Conservation (phyloP, 2,888 invertebrate genomes). For the Blomia tropicalis region DNA sequence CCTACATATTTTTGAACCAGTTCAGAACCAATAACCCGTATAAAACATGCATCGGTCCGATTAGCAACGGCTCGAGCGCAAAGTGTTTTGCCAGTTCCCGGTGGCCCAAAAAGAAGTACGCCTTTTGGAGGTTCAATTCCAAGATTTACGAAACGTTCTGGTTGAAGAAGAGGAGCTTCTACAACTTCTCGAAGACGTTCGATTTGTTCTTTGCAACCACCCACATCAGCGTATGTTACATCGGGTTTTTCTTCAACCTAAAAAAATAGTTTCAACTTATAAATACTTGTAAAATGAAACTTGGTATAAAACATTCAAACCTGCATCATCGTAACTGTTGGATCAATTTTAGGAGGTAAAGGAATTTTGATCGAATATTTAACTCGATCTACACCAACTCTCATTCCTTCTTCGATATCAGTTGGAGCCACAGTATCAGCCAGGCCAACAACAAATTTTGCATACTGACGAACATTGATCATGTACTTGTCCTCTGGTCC, state of each 20-base stretch:
- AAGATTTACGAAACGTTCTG: constrained; percentile 20
- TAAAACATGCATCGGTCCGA: constrained; percentile 25
- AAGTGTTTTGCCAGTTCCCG: constrained; percentile 23
- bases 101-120: constrained; percentile 21
- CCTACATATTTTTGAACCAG: constrained; percentile 24
- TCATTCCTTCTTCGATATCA: constrained; percentile 26
- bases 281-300: neutral
- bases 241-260: constrained; percentile 25
- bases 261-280: neutral
- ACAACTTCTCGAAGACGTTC: constrained; percentile 24
- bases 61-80: constrained; percentile 23
- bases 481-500: constrained; percentile 17
- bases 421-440: constrained; percentile 17
- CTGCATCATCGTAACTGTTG: constrained; percentile 24
- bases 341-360: constrained; percentile 23
- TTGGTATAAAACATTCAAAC: neutral
- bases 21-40: constrained; percentile 25
- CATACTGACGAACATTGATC: constrained; percentile 18
- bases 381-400: constrained; percentile 24
- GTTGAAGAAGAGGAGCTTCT: constrained; percentile 21
- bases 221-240: constrained; percentile 24
- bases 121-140: constrained; percentile 25
- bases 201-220: constrained; percentile 26
- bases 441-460: constrained; percentile 23
- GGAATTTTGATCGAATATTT: constrained; percentile 23